A percentile compares a stretch with the other conserved stretches of the same genome.
Conservation (phyloP, 2,797 vertebrate species). For the Hafferia zeledoni region DNA sequence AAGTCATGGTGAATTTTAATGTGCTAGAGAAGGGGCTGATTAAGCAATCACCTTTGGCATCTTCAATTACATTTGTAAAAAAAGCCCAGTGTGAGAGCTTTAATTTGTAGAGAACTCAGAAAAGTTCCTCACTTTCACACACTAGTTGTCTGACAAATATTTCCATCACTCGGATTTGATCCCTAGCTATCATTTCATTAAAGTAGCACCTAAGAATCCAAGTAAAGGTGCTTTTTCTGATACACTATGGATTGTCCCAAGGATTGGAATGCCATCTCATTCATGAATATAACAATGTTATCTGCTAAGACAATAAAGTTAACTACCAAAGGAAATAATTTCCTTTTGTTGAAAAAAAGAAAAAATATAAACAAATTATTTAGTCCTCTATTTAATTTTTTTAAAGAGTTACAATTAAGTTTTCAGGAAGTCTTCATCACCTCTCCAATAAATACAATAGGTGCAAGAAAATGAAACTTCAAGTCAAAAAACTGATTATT, state of each 20-base stretch:
- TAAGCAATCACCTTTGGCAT: slow-evolving; percentile 4
- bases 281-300: neutral
- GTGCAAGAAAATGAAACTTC: neutral
- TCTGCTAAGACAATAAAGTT: neutral
- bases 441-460: neutral
- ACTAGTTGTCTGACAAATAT: neutral
- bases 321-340: neutral
- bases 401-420: neutral
- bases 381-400: accelerated
- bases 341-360: neutral
- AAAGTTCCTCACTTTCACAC: neutral
- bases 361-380: neutral
- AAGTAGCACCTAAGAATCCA: neutral
- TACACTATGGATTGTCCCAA: neutral
- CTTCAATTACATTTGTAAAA: slow-evolving; percentile 12
- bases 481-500: neutral
- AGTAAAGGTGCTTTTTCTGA: neutral
- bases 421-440: neutral
- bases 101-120: neutral
- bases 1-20: slow-evolving; percentile 17
- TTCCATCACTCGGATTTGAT: neutral
- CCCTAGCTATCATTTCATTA: neutral
- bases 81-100: neutral
- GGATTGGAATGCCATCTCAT: neutral
- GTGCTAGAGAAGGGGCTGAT: neutral